Base-by-base conservation (phyloP, 2,113 vertebrate species). In the Bufo bufo region DNA sequence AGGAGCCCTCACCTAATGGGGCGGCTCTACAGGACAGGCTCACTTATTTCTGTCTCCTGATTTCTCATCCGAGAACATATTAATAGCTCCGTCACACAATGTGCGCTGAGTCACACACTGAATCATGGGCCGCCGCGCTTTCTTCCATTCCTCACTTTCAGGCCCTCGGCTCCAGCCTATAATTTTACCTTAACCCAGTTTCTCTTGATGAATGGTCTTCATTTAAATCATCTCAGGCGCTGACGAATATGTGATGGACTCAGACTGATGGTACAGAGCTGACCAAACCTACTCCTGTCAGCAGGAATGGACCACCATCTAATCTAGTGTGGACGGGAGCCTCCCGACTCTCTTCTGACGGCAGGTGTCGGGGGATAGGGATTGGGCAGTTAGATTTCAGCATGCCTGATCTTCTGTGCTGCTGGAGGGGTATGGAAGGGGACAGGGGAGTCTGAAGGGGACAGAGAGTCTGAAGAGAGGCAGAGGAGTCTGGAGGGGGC, bases 41-140 rank as follows among this genome's bases (percentile, higher is more conserved):
- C 61, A 3, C 16, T 7, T 33, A 33, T 33, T 33, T 33, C 33
- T 33, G 33, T 33, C 43, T 45, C 56, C 19, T 33, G 61, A 66
- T 82, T 65, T 65, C 80, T 82, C 23, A 82, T 82, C 79, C 10
- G 16, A 82, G 61, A 65, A n/a, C 43, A 82, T 83, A 63, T 65
- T 66, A 63, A n/a, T 82, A 82, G 61, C 63, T 47, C 79, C 3
- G 61, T 16, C 19, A 23, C 23, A n/a, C 80, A 65, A 61, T 20
- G 49, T 43, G 65, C 43, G 5, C 19, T 82, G 81, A 82, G 45
- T 82, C 81, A 82, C 77, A 2, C 63, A 11, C 63, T 87, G 86
- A 87, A 56, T 87, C 86, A 87, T 49, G 10, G 23, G 23, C 52
- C 77, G 66, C 61, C 78, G 54, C 61, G 19, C 58, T 45, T 33